Percentiles rank a stretch among this genome's conserved stretches.
phyloP scores from a whole-genome alignment of 2,113 vertebrate species.

The Nesogale talazaci region DNA sequence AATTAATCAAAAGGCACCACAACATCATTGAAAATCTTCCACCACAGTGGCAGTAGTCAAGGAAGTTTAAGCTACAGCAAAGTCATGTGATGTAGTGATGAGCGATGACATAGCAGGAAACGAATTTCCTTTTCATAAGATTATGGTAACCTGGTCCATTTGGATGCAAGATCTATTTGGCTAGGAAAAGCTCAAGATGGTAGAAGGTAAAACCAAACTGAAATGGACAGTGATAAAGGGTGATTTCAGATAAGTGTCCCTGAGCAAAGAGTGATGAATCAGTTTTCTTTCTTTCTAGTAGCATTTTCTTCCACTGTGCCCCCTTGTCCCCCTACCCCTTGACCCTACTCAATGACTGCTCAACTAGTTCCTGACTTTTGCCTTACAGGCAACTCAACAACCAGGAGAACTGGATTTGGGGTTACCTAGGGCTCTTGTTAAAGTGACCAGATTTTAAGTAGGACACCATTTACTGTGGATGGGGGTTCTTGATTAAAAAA shows the following conservation, averaged over 20 bases:
- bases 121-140: constrained; percentile 46
- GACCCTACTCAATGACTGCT: constrained; percentile 57
- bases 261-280: constrained; percentile 39
- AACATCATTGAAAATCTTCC: constrained; percentile 39
- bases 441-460: no score
- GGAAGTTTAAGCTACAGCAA: constrained; percentile 54
- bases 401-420: not conserved
- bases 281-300: constrained; percentile 59
- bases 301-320: no score
- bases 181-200: constrained; percentile 23
- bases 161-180: constrained; percentile 48
- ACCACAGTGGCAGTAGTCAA: constrained; percentile 8
- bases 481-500: no score
- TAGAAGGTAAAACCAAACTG: constrained; percentile 37
- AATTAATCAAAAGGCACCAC: constrained; percentile 75
- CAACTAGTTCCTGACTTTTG: constrained; percentile 1
- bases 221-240: constrained; percentile 34
- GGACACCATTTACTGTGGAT: no score
- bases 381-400: constrained; percentile 62
- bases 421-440: constrained; percentile 68
- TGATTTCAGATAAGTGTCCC: not conserved
- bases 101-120: constrained; percentile 18
- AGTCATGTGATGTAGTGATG: constrained; percentile 22
- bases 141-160: not conserved
- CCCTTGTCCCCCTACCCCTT: not conserved